Evolutionary conservation across 2,113 vertebrate species (phyloP), one percentile per base, ranked within the genome.

Genomic region (Oryzias javanicus): DNA sequence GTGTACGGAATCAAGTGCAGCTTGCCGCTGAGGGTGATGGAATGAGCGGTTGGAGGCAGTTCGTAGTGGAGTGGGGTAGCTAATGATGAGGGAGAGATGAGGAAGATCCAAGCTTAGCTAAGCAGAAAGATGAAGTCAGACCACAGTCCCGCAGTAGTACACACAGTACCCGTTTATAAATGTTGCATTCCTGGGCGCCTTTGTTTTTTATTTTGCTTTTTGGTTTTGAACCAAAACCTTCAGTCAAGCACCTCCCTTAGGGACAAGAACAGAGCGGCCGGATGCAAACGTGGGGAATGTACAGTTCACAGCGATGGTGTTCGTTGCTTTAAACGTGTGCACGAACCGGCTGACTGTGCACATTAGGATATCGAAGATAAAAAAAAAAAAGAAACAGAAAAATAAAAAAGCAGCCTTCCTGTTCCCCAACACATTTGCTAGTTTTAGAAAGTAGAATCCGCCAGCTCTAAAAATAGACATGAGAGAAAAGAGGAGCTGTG

Each of bases 401-500:
- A 29, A 25, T 4, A 46, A 12, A 10, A 42, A 51, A 35, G 29
- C 48, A 49, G 77, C 76, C 81, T 85, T 81, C 61, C 56, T 72
- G 85, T 80, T 89, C 79, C 80, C 88, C 81, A 84, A 89, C 77
- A 84, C 83, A 78, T 86, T 79, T 87, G 75, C 85, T 78, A 70
- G 66, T 90, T 91, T 92, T 89, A 91, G 86, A 91, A 87, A 76
- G 86, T 85, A 87, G 87, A 90, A 89, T 88, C 85, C 85, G 89
- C 90, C 85, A 87, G 83, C 72, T 86, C 91, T 92, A 92, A 88
- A 92, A 92, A 92, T 92, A 92, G 89, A 86, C 80, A 66, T 71
- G 81, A 85, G 78, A 81, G 61, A 77, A 71, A 78, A 80, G 85
- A 79, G 80, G 67, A 79, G 67, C 70, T 48, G 77, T 72, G 78